A percentile compares a stretch with the other conserved stretches of the same genome.
Evolutionary conservation across 2,113 vertebrate genomes (phyloP).

Genomic region (Numenius arquata): DNA sequence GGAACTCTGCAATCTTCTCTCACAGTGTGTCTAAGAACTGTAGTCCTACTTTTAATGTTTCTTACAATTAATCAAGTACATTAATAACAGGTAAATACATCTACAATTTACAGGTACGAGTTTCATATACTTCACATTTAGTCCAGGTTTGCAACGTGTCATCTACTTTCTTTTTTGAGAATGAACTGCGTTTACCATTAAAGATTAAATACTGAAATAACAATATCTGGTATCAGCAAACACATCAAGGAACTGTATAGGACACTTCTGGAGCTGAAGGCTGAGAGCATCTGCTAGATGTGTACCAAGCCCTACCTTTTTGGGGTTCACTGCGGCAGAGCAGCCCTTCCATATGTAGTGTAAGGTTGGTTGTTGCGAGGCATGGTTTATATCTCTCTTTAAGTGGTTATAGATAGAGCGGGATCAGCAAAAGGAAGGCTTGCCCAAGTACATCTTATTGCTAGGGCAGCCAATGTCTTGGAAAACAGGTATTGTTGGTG

Average conservation of each 20-base stretch:
- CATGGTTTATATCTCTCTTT: neutral
- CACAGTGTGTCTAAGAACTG: neutral
- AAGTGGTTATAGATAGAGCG: neutral
- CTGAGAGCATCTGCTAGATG: neutral
- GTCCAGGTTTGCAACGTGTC: neutral
- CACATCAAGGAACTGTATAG: neutral
- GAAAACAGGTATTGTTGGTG: fast-evolving
- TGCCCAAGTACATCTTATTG: neutral
- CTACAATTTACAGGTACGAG: neutral
- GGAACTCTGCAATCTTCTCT: neutral
- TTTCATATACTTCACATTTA: neutral
- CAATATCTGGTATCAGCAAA: neutral
- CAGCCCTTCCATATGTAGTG: neutral
- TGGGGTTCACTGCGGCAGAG: neutral
- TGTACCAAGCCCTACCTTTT: neutral
- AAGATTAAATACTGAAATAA: neutral
- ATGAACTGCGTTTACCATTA: neutral
- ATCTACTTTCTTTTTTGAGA: neutral
- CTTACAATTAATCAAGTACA: neutral
- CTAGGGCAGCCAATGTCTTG: neutral
- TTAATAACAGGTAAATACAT: neutral
- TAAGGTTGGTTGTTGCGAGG: neutral
- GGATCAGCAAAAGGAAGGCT: neutral
- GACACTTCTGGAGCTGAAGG: neutral
- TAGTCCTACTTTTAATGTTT: neutral